phyloP scores from a whole-genome alignment of 53 echinoderm and acorn worm genomes.

The Echinarachnius parma region DNA sequence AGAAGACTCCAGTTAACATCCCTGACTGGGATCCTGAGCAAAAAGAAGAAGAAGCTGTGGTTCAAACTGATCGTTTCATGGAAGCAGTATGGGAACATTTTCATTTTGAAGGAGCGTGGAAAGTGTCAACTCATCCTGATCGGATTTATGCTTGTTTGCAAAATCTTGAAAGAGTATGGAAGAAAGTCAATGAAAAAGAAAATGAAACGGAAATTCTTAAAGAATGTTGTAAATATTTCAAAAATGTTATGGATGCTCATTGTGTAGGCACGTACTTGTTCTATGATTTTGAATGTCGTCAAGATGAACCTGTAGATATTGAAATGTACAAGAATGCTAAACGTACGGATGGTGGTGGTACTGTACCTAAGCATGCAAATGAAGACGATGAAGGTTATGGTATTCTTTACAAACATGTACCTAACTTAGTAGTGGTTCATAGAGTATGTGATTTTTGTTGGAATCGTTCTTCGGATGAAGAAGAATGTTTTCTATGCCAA shows the following conservation, averaged over 20 bases:
- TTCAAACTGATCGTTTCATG: background rate
- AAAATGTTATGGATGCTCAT: background rate
- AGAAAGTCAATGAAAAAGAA: background rate
- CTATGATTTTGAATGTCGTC: conserved; percentile 3
- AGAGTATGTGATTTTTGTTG: background rate
- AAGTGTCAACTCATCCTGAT: background rate
- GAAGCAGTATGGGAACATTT: background rate
- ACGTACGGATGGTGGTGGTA: background rate
- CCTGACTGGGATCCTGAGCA: background rate
- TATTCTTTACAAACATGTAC: background rate
- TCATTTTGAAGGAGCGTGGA: background rate
- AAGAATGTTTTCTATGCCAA: background rate
- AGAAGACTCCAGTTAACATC: too few relatives aligned
- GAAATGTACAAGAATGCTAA: background rate
- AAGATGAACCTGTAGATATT: background rate
- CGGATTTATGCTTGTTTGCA: background rate
- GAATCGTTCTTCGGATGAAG: background rate
- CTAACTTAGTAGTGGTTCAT: background rate
- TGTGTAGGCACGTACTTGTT: background rate
- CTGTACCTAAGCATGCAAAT: background rate
- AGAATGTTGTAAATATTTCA: background rate
- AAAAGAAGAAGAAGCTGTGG: background rate
- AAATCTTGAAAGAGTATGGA: background rate
- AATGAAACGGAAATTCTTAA: background rate
- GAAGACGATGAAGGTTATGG: background rate